Evolutionary conservation across 2,797 vertebrate genomes (phyloP).

Genomic region (Argentina silus): DNA sequence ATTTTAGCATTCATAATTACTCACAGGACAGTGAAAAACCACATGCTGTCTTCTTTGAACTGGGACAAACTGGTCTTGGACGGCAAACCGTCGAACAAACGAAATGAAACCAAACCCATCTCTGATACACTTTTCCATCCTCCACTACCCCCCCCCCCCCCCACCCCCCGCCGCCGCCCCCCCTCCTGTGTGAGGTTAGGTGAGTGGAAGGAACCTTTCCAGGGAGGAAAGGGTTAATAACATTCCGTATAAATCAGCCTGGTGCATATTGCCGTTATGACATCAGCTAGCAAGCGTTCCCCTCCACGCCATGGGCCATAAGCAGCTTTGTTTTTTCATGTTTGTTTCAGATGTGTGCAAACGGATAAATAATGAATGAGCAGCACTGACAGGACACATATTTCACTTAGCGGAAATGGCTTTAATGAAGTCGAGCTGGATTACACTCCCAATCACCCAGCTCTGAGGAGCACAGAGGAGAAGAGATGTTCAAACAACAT

Average conservation of each 20-base stretch:
- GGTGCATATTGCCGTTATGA: slow-evolving; percentile 68
- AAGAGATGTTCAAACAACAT: slow-evolving; percentile 59
- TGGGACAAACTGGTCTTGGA: slow-evolving; percentile 50
- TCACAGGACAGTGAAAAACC: slow-evolving; percentile 75
- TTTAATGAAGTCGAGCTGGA: slow-evolving; percentile 74
- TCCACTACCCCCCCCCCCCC: slow-evolving; percentile 28
- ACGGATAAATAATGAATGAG: slow-evolving; percentile 81
- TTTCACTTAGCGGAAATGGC: slow-evolving; percentile 77
- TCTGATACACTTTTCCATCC: slow-evolving; percentile 47
- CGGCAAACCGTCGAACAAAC: slow-evolving; percentile 54
- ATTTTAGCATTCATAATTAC: slow-evolving; percentile 81
- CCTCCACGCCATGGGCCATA: slow-evolving; percentile 65
- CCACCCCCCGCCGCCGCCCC: slow-evolving; percentile 4
- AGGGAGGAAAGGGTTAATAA: slow-evolving; percentile 72
- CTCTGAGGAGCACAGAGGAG: slow-evolving; percentile 45
- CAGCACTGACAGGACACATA: slow-evolving; percentile 74
- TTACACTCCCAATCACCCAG: slow-evolving; percentile 67
- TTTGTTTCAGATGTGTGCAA: slow-evolving; percentile 78
- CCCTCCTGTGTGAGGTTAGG: slow-evolving; percentile 39
- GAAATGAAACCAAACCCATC: slow-evolving; percentile 53
- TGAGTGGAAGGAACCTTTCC: slow-evolving; percentile 56
- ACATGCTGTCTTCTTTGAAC: slow-evolving; percentile 74
- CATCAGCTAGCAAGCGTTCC: slow-evolving; percentile 62
- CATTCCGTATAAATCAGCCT: slow-evolving; percentile 74
- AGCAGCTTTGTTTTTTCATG: slow-evolving; percentile 69